Conservation (phyloP, 2,888 invertebrate genomes). For the Cheiracanthium punctorium region DNA sequence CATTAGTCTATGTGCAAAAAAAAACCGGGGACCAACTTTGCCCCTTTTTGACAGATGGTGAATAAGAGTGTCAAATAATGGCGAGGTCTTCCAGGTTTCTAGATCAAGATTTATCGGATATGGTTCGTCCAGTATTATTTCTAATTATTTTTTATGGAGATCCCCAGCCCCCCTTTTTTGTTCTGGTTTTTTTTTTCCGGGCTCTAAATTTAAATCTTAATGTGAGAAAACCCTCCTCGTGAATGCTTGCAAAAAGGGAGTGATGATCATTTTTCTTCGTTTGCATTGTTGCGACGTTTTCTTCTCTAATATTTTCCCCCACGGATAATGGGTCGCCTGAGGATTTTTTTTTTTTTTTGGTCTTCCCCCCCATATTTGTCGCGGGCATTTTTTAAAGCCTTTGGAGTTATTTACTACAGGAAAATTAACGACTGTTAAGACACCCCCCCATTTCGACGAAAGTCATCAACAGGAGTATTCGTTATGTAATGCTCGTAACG, state of each 20-base stretch:
- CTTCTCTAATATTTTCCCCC: background rate
- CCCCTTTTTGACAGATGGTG: conserved; percentile 62
- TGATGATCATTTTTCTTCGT: conserved; percentile 61
- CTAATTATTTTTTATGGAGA: conserved; percentile 67
- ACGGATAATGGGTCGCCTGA: conserved; percentile 2
- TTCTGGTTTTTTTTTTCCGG: background rate
- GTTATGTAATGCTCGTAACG: too few species aligned
- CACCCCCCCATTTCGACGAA: too few species aligned
- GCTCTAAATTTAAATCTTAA: conserved; percentile 56
- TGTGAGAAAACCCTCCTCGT: conserved; percentile 22
- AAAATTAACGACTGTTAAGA: too few species aligned
- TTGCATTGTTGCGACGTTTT: conserved; percentile 34
- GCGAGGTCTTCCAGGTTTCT: conserved; percentile 42
- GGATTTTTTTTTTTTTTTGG: background rate
- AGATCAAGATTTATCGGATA: conserved; percentile 63
- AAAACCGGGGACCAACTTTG: conserved; percentile 32
- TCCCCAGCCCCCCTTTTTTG: conserved; percentile 14
- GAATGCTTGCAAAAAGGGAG: conserved; percentile 9
- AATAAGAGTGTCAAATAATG: conserved; percentile 45
- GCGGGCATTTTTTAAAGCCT: conserved; percentile 17
- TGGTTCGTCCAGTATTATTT: conserved; percentile 48
- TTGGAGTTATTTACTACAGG: background rate
- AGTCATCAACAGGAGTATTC: too few species aligned
- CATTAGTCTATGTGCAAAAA: conserved; percentile 55
- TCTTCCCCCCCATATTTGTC: background rate